Percentiles rank a stretch among this genome's conserved stretches.
These are phyloP conservation scores for Sabatieria punctata DNA, from an alignment of 2,888 invertebrate genomes.

Conservation along the genomic window DNA sequence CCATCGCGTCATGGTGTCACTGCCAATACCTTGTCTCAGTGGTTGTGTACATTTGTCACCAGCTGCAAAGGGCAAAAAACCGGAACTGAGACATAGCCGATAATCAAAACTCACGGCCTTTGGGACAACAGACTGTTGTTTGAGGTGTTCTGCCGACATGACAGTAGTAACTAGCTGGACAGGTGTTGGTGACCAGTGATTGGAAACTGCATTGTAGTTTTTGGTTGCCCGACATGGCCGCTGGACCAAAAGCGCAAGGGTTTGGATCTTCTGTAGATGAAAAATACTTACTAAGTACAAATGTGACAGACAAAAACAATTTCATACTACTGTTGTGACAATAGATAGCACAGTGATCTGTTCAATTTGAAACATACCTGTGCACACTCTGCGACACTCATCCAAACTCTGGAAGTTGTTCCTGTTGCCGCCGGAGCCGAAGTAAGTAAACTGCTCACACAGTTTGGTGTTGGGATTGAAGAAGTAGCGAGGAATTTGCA, in stretches of 20 bases:
- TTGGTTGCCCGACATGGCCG: constrained; percentile 9
- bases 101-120: constrained; percentile 13
- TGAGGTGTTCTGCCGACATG: constrained; percentile 22
- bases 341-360: no score
- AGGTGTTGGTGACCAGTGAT: constrained; percentile 12
- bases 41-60: constrained; percentile 5
- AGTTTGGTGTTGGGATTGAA: constrained; percentile 22
- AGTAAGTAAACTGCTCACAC: constrained; percentile 22
- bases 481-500: constrained; percentile 20
- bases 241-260: constrained; percentile 22
- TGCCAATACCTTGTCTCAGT: constrained; percentile 1
- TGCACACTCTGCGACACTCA: constrained; percentile 24
- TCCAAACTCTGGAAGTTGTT: constrained; percentile 26
- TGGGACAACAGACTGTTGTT: constrained; percentile 30
- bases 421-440: constrained; percentile 27
- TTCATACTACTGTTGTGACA: no score
- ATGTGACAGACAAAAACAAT: no score
- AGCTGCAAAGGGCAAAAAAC: background rate
- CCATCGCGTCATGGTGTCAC: constrained; percentile 15
- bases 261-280: constrained; percentile 24
- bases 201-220: constrained; percentile 15
- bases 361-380: constrained; percentile 24
- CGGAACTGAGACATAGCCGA: no score
- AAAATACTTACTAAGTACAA: no score
- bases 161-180: constrained; percentile 18